Percentiles rank a stretch among this genome's conserved stretches.
Evolutionary conservation across 2,797 vertebrate genomes (phyloP).

Genomic region (Apodemus agrarius): DNA sequence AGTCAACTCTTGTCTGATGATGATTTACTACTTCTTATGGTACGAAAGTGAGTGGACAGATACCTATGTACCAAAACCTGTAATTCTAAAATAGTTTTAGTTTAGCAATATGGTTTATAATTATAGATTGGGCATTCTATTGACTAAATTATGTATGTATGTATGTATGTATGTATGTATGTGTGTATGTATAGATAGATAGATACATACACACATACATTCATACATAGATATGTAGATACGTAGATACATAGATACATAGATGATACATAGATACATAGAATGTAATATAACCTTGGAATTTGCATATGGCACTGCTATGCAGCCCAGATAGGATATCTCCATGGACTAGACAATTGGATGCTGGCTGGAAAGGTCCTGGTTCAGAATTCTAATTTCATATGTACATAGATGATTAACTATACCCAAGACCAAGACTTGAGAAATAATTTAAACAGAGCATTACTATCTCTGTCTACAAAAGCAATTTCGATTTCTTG

Average conservation of each 20-base stretch:
- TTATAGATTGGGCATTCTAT: neutral
- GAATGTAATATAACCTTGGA: neutral
- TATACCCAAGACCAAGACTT: neutral
- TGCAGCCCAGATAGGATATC: conserved; percentile 53
- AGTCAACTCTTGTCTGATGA: neutral
- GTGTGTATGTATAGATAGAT: neutral
- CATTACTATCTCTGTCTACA: neutral
- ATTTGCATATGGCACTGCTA: conserved; percentile 58
- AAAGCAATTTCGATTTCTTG: neutral
- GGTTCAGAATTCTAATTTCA: conserved; percentile 1
- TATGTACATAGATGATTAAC: neutral
- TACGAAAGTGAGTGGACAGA: neutral
- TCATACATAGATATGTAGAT: neutral
- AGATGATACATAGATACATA: neutral
- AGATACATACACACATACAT: too few species aligned
- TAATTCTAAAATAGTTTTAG: neutral
- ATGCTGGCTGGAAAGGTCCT: neutral
- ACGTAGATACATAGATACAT: neutral
- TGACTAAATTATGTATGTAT: neutral
- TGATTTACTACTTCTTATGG: neutral
- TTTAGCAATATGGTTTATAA: neutral
- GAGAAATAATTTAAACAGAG: conserved; percentile 1
- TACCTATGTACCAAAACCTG: neutral
- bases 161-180: neutral
- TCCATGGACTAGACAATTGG: neutral